Evolutionary conservation across 2,797 vertebrate genomes (phyloP), one percentile per base, ranked within the genome.

Genomic region (Acrocephalus scirpaceus): DNA sequence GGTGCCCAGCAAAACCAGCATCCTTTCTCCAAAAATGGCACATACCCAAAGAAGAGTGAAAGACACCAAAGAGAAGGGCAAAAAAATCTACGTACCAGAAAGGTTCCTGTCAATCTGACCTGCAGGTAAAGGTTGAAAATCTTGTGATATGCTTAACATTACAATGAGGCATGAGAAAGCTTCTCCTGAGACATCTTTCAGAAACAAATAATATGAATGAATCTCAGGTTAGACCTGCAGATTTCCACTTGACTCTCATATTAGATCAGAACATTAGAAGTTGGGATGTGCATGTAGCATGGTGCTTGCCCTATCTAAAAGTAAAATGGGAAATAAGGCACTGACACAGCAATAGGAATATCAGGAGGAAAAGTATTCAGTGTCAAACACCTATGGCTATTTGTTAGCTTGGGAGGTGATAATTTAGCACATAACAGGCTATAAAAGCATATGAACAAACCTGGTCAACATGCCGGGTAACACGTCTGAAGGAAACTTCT

Each of bases 401-500:
- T 85, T 61, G 45, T 38, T 88, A 81, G 26, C 57, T 67, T 53
- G 73, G 25, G 21, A 87, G 7, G 34, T 74, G 58, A 61, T 30
- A 60, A 42, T 32, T 48, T 7, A 57, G 36, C 32, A 82, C 20
- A 36, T 1, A 48, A 30, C 10, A 60, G 19, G 21, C 0, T 23
- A 47, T 32, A 83, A 80, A 16, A 86, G 62, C 5, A 42, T 44
- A 79, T 25, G 56, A 87, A 96, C 97, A 79, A 94, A 99, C 99
- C 98, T 99, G 97, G 65, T 97, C 96, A 22, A 97, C 88, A 15
- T 95, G 79, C 20, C 95, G 97, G 70, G 98, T 67, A 40, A 98
- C 70, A 45, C 98, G 98, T 61, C 89, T 96, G 40, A 90, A 92
- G 62, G 74, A 98, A 58, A 98, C 88, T 94, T 96, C 78, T 11